Evolutionary conservation across 2,797 vertebrate species (phyloP).

Genomic region (Hirundo rustica): DNA sequence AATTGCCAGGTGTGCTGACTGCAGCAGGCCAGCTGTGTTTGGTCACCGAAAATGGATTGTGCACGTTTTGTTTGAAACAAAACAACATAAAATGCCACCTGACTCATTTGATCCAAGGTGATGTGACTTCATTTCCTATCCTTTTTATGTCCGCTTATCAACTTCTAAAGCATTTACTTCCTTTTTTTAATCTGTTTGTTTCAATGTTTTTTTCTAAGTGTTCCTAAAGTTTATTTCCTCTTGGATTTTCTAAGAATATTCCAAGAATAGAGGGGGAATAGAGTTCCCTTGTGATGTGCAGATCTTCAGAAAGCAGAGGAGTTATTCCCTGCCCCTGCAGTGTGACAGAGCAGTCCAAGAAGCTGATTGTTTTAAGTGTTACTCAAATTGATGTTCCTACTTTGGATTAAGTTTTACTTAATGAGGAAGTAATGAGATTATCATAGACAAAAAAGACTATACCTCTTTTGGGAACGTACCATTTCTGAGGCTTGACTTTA

Average conservation of each 20-base stretch:
- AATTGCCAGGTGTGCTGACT: not conserved
- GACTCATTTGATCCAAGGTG: not conserved
- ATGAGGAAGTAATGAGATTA: slow-evolving; percentile 40
- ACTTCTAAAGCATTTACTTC: not conserved
- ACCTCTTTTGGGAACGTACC: not conserved
- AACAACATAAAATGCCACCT: not conserved
- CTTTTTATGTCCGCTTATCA: not conserved
- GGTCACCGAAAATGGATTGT: not conserved
- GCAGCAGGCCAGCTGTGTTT: not conserved
- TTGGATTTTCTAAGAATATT: not conserved
- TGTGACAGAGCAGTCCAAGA: not conserved
- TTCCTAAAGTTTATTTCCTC: slow-evolving; percentile 17
- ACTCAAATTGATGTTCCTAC: slow-evolving; percentile 42
- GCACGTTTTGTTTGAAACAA: not conserved
- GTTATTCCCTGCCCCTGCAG: not conserved
- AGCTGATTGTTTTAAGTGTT: slow-evolving; percentile 36
- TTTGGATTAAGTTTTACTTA: slow-evolving; percentile 54
- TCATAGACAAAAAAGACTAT: not conserved
- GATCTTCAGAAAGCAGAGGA: not conserved
- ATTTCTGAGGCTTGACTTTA: not conserved
- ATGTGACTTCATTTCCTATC: slow-evolving; percentile 5
- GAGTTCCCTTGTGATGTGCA: not conserved
- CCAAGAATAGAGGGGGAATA: not conserved
- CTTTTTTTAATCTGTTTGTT: not conserved
- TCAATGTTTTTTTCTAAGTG: not conserved